Evolutionary conservation across 2,113 vertebrate genomes (phyloP), one percentile per base, ranked within the genome.

Genomic region (Amazona guildingii): DNA sequence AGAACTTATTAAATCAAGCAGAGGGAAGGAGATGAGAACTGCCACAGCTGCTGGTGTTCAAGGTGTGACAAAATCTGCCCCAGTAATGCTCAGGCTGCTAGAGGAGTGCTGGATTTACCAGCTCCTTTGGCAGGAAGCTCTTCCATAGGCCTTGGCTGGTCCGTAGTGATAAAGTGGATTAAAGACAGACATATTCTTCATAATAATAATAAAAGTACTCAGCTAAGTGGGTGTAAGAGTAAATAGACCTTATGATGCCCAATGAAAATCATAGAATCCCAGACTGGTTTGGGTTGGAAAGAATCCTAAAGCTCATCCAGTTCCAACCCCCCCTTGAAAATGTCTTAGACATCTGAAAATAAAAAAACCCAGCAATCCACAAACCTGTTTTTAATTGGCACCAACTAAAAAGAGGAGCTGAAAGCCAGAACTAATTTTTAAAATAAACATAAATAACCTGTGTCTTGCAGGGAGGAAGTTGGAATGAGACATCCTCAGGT

Each of bases 191-290:
- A 90, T 13, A 59, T 35, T 35, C 57, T 35, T 59, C 57, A 18
- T 55, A 5, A 31, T 52, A 10, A 57, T 59, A n/a, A 59, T 59
- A 59, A 24, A 15, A 31, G 4, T 68, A 7, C 9, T 61, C 17
- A 49, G 11, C 9, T 35, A 48, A 55, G 21, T 19, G 18, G 78
- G 3, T 55, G 6, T 59, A 18, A 51, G 17, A 19, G 7, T 49
- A 54, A 83, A 49, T 17, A 35, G 27, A 18, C 48, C 15, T 44
- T 37, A n/a, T 0, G 0, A 31, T 66, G 17, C 25, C 14, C 17
- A 54, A 6, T 43, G 48, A n/a, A 59, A 35, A 59, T 35, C 57
- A 59, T 23, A 35, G 33, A 59, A 59, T 59, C 33, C 9, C 33
- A 6, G 33, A n/a, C 21, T 35, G 55, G 20, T 59, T 23, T 59